Percentiles rank a stretch among this genome's conserved stretches.
These are phyloP conservation scores for Drosophila azteca DNA, from an alignment of 1,140 invertebrate genomes.

Conservation along the genomic window DNA sequence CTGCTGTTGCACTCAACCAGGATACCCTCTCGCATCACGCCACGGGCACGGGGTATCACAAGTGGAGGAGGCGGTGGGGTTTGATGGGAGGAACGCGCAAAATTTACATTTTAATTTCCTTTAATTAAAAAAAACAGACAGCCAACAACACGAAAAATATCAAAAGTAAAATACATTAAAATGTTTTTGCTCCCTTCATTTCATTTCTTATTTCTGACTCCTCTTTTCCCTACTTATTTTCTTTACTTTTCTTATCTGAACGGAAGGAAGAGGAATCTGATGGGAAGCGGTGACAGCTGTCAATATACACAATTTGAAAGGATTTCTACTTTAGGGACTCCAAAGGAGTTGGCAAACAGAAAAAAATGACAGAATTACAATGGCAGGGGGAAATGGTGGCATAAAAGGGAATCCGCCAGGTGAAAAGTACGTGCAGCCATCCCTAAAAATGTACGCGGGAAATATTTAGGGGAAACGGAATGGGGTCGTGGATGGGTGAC, in stretches of 20 bases:
- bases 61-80: background rate
- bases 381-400: too few species aligned
- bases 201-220: constrained; percentile 5
- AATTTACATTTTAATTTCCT: constrained; percentile 82
- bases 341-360: background rate
- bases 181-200: constrained; percentile 27
- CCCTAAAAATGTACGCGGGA: background rate
- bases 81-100: background rate
- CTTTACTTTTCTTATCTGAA: constrained; percentile 46
- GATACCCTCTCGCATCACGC: too few species aligned
- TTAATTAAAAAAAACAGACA: constrained; percentile 67
- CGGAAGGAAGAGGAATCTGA: constrained; percentile 10
- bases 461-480: too few species aligned
- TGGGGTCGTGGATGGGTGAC: background rate
- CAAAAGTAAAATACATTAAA: constrained; percentile 67
- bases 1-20: too few species aligned
- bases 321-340: constrained; percentile 38
- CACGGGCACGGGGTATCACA: constrained; percentile 2
- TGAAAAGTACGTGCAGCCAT: constrained; percentile 22
- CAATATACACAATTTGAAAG: constrained; percentile 73
- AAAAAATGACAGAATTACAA: too few species aligned
- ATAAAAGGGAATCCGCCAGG: constrained; percentile 29
- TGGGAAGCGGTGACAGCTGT: constrained; percentile 60
- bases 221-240: constrained; percentile 46
- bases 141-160: constrained; percentile 11